A percentile compares a stretch with the other conserved stretches of the same genome.
phyloP scores from a whole-genome alignment of 1,140 invertebrate genomes.

The Neodiprion lecontei region DNA sequence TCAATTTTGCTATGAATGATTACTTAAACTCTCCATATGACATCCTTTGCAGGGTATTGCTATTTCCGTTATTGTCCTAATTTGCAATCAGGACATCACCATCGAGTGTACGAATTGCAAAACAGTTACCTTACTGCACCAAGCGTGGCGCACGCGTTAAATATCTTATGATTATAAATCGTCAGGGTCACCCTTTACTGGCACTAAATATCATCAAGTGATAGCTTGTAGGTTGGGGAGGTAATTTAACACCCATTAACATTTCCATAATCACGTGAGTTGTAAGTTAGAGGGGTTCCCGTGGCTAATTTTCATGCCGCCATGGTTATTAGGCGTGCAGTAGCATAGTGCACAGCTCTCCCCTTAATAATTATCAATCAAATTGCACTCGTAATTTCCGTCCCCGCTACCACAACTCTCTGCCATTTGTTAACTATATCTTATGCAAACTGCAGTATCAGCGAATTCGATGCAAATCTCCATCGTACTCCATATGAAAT shows the following conservation, averaged over 20 bases:
- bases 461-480: neutral
- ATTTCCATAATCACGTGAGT: constrained; percentile 14
- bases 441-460: neutral
- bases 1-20: too few species aligned
- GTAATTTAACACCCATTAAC: constrained; percentile 24
- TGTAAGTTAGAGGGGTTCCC: constrained; percentile 23
- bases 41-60: too few species aligned
- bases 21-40: too few species aligned
- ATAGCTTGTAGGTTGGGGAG: constrained; percentile 15
- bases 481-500: too few species aligned
- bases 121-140: neutral
- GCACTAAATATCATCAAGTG: constrained; percentile 26
- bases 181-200: constrained; percentile 16
- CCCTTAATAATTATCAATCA: neutral
- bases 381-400: neutral
- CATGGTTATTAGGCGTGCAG: constrained; percentile 16
- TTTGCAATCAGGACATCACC: too few species aligned
- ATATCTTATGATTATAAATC: constrained; percentile 32
- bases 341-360: neutral
- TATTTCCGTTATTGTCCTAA: too few species aligned
- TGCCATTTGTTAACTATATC: neutral
- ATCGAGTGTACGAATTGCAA: too few species aligned
- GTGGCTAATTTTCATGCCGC: constrained; percentile 21
- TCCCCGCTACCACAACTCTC: neutral
- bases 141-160: constrained; percentile 18